A percentile compares a stretch with the other conserved stretches of the same genome.
These are phyloP conservation scores for Noctua pronuba DNA, from an alignment of 2,888 invertebrate species.

Conservation along the genomic window DNA sequence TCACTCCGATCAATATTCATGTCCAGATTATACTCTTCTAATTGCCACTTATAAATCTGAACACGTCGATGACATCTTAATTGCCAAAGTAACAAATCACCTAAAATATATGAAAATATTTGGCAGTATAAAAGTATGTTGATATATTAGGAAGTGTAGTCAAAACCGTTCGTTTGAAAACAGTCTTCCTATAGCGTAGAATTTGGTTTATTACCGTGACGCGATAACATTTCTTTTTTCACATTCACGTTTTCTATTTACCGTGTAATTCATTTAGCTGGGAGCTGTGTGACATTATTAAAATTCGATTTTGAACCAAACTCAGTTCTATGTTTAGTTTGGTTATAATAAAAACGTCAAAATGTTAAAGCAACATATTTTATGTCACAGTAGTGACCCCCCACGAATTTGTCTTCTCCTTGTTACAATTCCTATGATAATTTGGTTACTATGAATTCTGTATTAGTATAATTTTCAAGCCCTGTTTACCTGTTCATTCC, in stretches of 20 bases:
- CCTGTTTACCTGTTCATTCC: slow-evolving; percentile 5
- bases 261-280: slow-evolving; percentile 13
- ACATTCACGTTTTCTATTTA: slow-evolving; percentile 26
- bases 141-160: slow-evolving; percentile 43
- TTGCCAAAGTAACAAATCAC: slow-evolving; percentile 85
- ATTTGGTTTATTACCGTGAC: slow-evolving; percentile 11
- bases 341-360: slow-evolving; percentile 39
- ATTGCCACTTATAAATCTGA: slow-evolving; percentile 88
- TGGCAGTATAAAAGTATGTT: slow-evolving; percentile 66
- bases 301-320: slow-evolving; percentile 29
- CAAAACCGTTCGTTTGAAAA: slow-evolving; percentile 34
- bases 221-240: slow-evolving; percentile 16
- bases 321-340: slow-evolving; percentile 17
- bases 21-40: slow-evolving; percentile 84
- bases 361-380: slow-evolving; percentile 34
- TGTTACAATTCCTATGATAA: slow-evolving; percentile 54
- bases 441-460: slow-evolving; percentile 26
- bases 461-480: slow-evolving; percentile 29
- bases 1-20: slow-evolving; percentile 85
- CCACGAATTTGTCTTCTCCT: slow-evolving; percentile 47
- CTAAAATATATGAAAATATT: slow-evolving; percentile 77
- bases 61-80: slow-evolving; percentile 88
- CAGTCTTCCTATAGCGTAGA: slow-evolving; percentile 4
- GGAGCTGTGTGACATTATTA: slow-evolving; percentile 4
- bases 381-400: slow-evolving; percentile 51